Base-by-base conservation (phyloP, 1,140 invertebrate species). In the Copidosoma floridanum region DNA sequence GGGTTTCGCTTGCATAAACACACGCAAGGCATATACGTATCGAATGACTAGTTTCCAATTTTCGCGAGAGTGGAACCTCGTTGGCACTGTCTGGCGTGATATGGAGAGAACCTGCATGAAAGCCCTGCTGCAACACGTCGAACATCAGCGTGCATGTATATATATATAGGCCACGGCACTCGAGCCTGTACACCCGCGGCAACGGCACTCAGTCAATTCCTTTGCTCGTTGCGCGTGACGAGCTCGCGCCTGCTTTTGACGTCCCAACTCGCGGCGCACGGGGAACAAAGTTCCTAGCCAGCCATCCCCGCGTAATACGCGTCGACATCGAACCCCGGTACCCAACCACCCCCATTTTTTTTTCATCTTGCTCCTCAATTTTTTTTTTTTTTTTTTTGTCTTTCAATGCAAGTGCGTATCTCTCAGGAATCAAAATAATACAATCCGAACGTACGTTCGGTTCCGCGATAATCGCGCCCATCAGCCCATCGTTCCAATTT, bases 201-300 rank as follows among this genome's bases (percentile, higher is more conserved):
- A n/a, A n/a, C n/a, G 3, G 44, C 44, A 46, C 44, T 46, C 44
- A 46, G 44, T 46, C 44, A 46, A 46, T 46, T 46, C 44, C 44
- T 24, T 46, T 46, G 26, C 44, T 24, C 23, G 23, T 4, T 46
- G 44, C 44, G 23, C 14, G 18, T 46, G 23, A 46, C 23, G 23
- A 46, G 44, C 14, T 12, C 14, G 20, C 26, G 44, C 20, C 3
- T 46, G 18, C 26, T 21, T 24, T 24, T 24, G 26, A 46, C 21
- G 26, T 21, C 10, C 1, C 44, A 26, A 26, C 44, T 24, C 23
- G n/a, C 12, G n/a, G 7, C 44, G 23, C 12, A 24, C 21, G 7
- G 21, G 7, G n/a, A n/a, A n/a, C n/a, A n/a, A n/a, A n/a, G n/a
- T n/a, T n/a, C n/a, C n/a, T n/a, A n/a, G n/a, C n/a, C n/a, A n/a